These are phyloP conservation scores for Cantharis flavilabris DNA, from an alignment of 2,888 invertebrate genomes.

Conservation along the genomic window DNA sequence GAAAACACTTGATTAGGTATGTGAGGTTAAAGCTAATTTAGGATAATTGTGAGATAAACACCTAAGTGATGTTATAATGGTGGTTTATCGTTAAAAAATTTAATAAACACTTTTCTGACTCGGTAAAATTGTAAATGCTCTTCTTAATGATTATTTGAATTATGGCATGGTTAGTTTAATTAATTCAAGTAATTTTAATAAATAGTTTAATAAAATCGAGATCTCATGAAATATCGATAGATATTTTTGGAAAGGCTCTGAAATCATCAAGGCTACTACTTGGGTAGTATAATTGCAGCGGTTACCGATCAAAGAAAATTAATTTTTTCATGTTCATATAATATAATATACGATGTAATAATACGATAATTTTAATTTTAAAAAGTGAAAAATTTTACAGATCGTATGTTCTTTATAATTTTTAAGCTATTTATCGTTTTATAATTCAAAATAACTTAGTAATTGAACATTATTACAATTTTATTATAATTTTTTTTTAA, in stretches of 20 bases:
- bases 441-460: not conserved
- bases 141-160: not conserved
- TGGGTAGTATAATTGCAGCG: not conserved
- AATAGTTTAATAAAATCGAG: too few species aligned
- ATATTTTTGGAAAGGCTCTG: not conserved
- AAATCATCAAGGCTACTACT: not conserved
- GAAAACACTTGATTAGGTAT: constrained; percentile 15
- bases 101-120: not conserved
- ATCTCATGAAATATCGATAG: too few species aligned
- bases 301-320: not conserved
- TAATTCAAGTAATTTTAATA: not conserved
- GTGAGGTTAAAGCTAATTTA: constrained; percentile 22
- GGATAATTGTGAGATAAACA: constrained; percentile 19
- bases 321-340: too few species aligned
- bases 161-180: not conserved
- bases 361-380: not conserved
- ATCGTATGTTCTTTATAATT: not conserved
- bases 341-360: not conserved
- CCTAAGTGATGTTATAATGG: not conserved
- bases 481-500: not conserved
- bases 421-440: not conserved
- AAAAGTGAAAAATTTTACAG: not conserved
- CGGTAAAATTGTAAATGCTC: not conserved
- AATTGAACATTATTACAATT: not conserved
- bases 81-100: not conserved